phyloP scores from a whole-genome alignment of 2,888 invertebrate genomes.

The Mayetiola destructor region DNA sequence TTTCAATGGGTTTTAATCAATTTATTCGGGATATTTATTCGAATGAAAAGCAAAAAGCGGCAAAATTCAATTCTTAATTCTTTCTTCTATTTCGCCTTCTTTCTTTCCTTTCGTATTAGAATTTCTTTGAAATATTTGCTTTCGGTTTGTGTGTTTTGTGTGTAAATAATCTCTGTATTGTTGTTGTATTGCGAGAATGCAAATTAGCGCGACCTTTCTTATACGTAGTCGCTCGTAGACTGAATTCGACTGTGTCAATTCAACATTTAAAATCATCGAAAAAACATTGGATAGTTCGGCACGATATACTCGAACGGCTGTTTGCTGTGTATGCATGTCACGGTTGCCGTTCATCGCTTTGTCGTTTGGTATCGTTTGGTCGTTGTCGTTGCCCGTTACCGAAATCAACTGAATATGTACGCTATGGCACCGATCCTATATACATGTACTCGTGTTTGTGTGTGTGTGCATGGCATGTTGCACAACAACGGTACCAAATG shows the following conservation, averaged over 20 bases:
- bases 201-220: conserved; percentile 33
- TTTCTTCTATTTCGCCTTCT: not conserved
- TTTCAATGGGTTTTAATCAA: conserved; percentile 16
- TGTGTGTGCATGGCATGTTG: too few species aligned
- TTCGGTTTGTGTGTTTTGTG: not conserved
- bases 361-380: too few species aligned
- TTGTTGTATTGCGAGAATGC: conserved; percentile 21
- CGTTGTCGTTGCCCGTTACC: too few species aligned
- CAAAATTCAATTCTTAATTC: conserved; percentile 19
- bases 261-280: not conserved
- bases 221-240: conserved; percentile 36
- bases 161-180: not conserved
- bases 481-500: too few species aligned
- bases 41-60: conserved; percentile 24
- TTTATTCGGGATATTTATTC: too few species aligned
- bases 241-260: conserved; percentile 22
- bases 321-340: not conserved
- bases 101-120: not conserved
- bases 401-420: too few species aligned
- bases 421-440: too few species aligned
- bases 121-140: too few species aligned
- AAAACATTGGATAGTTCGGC: not conserved
- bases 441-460: too few species aligned
- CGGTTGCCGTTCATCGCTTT: too few species aligned
- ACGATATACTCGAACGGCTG: not conserved